Base-by-base conservation (phyloP, 2,888 invertebrate genomes). In the Eristalis tenax region DNA sequence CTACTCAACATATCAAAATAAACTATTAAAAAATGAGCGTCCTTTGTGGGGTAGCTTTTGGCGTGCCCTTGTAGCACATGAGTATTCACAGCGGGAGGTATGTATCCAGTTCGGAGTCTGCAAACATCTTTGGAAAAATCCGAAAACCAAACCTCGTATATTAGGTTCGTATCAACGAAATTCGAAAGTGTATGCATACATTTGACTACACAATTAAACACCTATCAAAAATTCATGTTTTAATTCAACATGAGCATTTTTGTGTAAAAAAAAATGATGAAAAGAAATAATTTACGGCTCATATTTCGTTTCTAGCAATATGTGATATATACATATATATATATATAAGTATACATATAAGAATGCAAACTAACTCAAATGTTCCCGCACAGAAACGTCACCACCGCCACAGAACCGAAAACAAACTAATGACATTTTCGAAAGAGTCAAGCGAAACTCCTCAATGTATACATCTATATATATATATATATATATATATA, bases 31-130 rank as follows among this genome's bases (percentile, higher is more conserved):
- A 79, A 79, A 65, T 71, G 64, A 83, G 86, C 86, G 83, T 87
- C 87, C 83, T 87, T 83, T 87, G 83, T 83, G 87, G 87, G 87
- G 84, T 83, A 83, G 87, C 87, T 87, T 87, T 87, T 80, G 87
- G 87, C 83, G 87, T 87, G 87, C 87, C 87, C 83, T 83, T 87
- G 87, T 83, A 83, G 83, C 80, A 87, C 83, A 83, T 83, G 75
- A 87, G 75, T 87, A 83, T 87, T 87, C 87, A 80, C 87, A 87
- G 87, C 87, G 76, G 87, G 87, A 87, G 87, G 83, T 87, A 73
- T 87, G 87, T 87, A 87, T 87, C 87, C 87, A 83, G 83, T 76
- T 83, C 64, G 66, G 83, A 80, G 76, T 80, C 83, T 83, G 61
- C 82, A 66, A 79, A 63, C 71, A 75, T 83, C 71, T 83, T 83